Conservation (phyloP, 2,888 invertebrate species). For the Caenorhabditis zanzibari region DNA sequence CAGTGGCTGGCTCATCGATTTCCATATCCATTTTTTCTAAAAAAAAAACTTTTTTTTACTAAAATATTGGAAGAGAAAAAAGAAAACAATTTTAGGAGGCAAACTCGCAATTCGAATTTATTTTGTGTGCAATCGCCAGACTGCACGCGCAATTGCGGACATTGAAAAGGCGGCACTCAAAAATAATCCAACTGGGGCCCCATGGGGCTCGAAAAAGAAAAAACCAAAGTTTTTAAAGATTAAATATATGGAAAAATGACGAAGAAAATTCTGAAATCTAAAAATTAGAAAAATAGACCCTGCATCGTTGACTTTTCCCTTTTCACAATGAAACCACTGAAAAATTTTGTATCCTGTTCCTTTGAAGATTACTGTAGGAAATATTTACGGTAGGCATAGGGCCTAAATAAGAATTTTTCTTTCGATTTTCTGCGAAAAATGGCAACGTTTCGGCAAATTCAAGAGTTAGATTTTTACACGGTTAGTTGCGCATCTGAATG, state of each 20-base stretch:
- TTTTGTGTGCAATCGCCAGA: conserved; percentile 14
- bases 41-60: background rate
- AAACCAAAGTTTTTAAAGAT: no score
- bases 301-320: no score
- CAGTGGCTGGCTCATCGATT: conserved; percentile 52
- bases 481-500: conserved; percentile 14
- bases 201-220: no score
- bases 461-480: conserved; percentile 46
- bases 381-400: no score
- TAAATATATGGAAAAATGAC: no score
- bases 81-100: conserved; percentile 17
- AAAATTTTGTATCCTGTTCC: background rate
- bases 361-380: conserved; percentile 6
- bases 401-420: background rate
- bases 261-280: no score
- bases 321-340: background rate
- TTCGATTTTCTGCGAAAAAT: conserved; percentile 24
- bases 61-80: conserved; percentile 1
- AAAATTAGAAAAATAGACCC: no score
- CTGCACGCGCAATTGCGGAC: conserved; percentile 45
- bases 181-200: conserved; percentile 1
- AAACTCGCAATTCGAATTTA: conserved; percentile 37
- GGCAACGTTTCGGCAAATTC: conserved; percentile 7
- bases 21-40: conserved; percentile 63
- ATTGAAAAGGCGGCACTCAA: conserved; percentile 1